Evolutionary conservation across 2,797 vertebrate genomes (phyloP), one percentile per base, ranked within the genome.

Genomic region (Gorsachius magnificus): DNA sequence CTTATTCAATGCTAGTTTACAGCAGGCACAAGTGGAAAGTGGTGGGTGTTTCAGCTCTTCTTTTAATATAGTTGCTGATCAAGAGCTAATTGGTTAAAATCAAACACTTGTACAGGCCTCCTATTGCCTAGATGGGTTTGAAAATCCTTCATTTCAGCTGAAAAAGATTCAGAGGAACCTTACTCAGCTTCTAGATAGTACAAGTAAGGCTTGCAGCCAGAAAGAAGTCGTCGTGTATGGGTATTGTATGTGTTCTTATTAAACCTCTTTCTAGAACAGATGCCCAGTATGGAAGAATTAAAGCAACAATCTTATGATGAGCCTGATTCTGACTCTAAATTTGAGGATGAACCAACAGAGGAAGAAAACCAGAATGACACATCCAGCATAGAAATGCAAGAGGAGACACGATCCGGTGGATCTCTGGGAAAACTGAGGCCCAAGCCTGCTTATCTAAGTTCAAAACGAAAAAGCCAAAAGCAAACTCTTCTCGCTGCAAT

Each of bases 361-460:
- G 89, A 95, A 9, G 91, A 92, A 82, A 85, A 31, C 35, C 85
- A 57, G 54, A 77, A 20, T 19, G 45, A 89, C 3, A 15, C 21
- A 16, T 63, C 66, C 18, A 60, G 56, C 26, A 56, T 33, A 46
- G 83, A 92, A 46, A 25, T 1, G 10, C 80, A 84, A 28, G 94
- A 96, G 45, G 83, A 96, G 38, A 13, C 13, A 1, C 43, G 64
- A 4, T 22, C 29, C 6, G 35, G 31, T 9, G 36, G 63, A 24
- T 18, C 43, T 65, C 16, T 36, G 46, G 46, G 13, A 56, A 87
- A 70, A 2, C 68, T 53, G 28, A 77, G 63, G 9, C 64, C 92
- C 22, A 96, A 93, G 10, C 88, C 78, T 68, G 71, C 84, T 71
- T 91, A 86, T 89, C 46, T 93, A 63, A 96, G 66, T 71, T 93